Conservation (phyloP, 2,888 invertebrate genomes). For the Heliconius charithonia region DNA sequence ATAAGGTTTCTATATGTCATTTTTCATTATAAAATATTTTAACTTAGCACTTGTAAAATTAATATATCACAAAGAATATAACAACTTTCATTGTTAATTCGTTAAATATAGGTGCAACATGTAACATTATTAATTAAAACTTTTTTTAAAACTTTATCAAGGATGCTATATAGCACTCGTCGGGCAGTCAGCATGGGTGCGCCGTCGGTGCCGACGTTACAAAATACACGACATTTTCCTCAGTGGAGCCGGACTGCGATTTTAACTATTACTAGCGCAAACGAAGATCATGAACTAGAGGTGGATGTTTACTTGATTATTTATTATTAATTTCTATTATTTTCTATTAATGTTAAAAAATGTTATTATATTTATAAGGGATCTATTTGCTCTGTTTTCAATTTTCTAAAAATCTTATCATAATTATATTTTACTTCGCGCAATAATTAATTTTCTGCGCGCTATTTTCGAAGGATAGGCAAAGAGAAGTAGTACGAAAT, state of each 20-base stretch:
- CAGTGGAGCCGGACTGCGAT: constrained; percentile 73
- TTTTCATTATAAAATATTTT: not conserved
- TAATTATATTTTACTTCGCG: not conserved
- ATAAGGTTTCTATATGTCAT: not conserved
- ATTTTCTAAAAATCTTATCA: too few relatives aligned
- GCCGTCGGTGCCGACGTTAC: constrained; percentile 55
- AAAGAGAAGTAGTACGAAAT: not conserved
- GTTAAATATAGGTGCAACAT: constrained; percentile 12
- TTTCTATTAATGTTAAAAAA: too few relatives aligned
- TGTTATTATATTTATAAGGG: not conserved
- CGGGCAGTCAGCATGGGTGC: constrained; percentile 62
- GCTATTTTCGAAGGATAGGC: not conserved
- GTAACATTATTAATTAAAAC: not conserved
- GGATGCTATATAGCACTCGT: constrained; percentile 60
- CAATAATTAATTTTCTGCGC: too few relatives aligned
- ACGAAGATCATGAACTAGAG: constrained; percentile 54
- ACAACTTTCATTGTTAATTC: constrained; percentile 4
- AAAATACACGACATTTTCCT: constrained; percentile 61
- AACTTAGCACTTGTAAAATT: not conserved
- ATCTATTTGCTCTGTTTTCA: not conserved
- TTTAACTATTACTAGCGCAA: constrained; percentile 58
- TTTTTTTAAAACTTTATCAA: constrained; percentile 17
- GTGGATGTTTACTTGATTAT: constrained; percentile 48
- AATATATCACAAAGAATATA: not conserved
- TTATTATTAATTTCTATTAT: not conserved